phyloP scores from a whole-genome alignment of 1,140 invertebrate species.

The Cotesia typhae region DNA sequence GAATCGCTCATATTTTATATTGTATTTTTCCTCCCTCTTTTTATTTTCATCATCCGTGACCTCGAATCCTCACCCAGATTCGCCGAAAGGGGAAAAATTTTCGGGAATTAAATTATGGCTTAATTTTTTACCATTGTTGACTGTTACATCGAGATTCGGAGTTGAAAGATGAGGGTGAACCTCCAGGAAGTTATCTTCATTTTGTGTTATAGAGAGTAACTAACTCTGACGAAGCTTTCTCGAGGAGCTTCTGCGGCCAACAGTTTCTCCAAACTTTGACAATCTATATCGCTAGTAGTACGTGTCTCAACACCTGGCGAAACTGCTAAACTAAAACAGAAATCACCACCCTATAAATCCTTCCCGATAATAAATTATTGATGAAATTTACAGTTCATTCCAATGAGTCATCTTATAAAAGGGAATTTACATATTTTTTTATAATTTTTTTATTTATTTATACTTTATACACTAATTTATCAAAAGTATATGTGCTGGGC shows the following conservation, averaged over 20 bases:
- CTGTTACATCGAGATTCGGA: too few relatives aligned
- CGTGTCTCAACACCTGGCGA: conserved; percentile 56
- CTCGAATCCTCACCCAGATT: conserved; percentile 4
- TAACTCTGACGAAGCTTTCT: conserved; percentile 36
- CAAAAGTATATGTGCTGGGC: too few relatives aligned
- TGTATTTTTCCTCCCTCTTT: conserved; percentile 39
- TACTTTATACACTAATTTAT: too few relatives aligned
- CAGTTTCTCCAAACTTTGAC: conserved; percentile 55
- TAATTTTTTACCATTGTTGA: too few relatives aligned
- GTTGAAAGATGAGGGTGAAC: conserved; percentile 14
- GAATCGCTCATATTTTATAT: not conserved
- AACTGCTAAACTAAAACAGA: conserved; percentile 42
- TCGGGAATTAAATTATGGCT: too few relatives aligned
- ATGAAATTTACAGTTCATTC: too few relatives aligned
- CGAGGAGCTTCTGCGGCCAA: conserved; percentile 47
- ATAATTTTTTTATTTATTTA: too few relatives aligned
- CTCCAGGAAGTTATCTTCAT: conserved; percentile 26
- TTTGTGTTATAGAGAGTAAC: conserved; percentile 24
- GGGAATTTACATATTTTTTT: too few relatives aligned
- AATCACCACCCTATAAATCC: conserved; percentile 4
- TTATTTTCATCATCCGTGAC: conserved; percentile 38
- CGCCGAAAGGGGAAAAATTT: not conserved
- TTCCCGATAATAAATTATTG: not conserved
- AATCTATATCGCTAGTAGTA: conserved; percentile 54
- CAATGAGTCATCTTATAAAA: too few relatives aligned